Base-by-base conservation (phyloP, 2,797 vertebrate species). In the Pempheris klunzingeri region DNA sequence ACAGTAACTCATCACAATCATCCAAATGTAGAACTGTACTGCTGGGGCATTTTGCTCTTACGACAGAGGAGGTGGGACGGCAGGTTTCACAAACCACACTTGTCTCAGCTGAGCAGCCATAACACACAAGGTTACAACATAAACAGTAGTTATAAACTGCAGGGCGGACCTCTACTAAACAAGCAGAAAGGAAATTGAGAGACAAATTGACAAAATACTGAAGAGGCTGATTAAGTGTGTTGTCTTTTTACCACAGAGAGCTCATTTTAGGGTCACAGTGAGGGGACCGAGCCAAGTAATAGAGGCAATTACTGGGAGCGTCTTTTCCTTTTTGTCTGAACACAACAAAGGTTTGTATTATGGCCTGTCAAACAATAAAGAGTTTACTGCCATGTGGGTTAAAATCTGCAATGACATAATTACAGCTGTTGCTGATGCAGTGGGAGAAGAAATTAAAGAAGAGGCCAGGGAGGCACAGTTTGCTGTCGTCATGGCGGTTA, bases 381-480 rank as follows among this genome's bases (percentile, higher is more conserved):
- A 15, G 4, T 77, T 41, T 32, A 32, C 30, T 32, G 30, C 4
- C 47, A 24, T 11, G 44, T 13, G 24, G 59, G 78, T 75, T 59
- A 8, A 66, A 78, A 66, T 67, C 52, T 52, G 64, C 13, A 32
- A 50, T 43, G 49, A 28, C 62, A 80, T 74, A 65, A 77, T 85
- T 65, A 65, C 12, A 67, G 36, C 68, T 71, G 22, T n/a, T 70
- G 50, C 60, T 60, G 36, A 47, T 72, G 59, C 36, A 10, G 49
- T 20, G 41, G 52, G 30, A 60, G 46, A 76, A 39, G 32, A 70
- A 54, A 80, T 39, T 17, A 55, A 34, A 77, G 61, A 57, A 18
- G 49, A 71, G 22, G 22, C 3, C 14, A 57, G 43, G 18, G 38
- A 54, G 30, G 38, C 22, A 52, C 20, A 32, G 34, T 52, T 60